Conservation (phyloP, 92 coral and sea anemone genomes). For the Epizoanthus scotinus region DNA sequence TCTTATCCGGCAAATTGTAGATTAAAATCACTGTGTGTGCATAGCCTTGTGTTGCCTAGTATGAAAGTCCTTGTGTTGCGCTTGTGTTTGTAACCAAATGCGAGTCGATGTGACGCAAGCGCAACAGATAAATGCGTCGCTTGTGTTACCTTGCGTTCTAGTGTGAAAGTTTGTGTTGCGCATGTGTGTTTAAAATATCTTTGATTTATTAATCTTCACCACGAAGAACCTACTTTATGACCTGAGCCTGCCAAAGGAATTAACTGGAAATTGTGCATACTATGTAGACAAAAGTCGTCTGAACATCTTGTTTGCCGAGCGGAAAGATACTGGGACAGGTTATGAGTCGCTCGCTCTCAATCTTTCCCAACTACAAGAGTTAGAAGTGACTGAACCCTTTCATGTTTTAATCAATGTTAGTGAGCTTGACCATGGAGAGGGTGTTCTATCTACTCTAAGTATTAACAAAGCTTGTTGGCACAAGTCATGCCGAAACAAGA, state of each 20-base stretch:
- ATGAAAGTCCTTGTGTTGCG: no score
- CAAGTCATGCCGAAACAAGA: slow-evolving; percentile 35
- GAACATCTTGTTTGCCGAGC: slow-evolving; percentile 54
- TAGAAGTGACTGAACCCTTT: slow-evolving; percentile 36
- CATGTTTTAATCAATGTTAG: slow-evolving; percentile 23
- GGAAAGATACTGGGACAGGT: slow-evolving; percentile 54
- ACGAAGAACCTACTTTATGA: slow-evolving; percentile 22
- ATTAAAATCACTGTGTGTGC: no score
- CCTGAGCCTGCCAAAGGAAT: slow-evolving; percentile 35
- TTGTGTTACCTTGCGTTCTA: no score
- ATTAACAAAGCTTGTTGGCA: slow-evolving; percentile 51
- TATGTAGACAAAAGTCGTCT: slow-evolving; percentile 41
- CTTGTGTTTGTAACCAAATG: no score
- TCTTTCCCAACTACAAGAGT: slow-evolving; percentile 38
- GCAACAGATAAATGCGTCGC: no score
- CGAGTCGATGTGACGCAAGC: no score
- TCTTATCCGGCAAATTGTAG: no score
- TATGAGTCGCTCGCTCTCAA: slow-evolving; percentile 32
- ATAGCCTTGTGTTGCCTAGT: no score
- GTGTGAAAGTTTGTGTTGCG: no score
- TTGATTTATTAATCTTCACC: slow-evolving; percentile 19
- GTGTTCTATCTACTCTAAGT: slow-evolving; percentile 21
- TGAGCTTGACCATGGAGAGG: slow-evolving; percentile 45
- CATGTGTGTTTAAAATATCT: no score
- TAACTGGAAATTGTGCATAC: slow-evolving; percentile 49